Evolutionary conservation across 2,888 invertebrate species (phyloP).

Genomic region (Sarcophaga variegata): DNA sequence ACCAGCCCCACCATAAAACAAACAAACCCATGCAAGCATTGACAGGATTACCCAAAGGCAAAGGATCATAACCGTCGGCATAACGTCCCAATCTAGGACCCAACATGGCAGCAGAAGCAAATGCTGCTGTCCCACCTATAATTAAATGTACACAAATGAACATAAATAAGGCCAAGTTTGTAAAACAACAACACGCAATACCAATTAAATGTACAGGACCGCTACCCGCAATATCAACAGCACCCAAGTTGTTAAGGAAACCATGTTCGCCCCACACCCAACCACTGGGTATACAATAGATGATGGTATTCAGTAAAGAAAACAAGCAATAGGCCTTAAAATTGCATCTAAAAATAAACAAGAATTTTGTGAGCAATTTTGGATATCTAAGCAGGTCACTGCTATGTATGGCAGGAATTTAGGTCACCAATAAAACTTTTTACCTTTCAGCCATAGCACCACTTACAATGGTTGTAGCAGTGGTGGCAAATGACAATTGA

Average conservation of each 20-base stretch:
- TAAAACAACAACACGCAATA: constrained; percentile 50
- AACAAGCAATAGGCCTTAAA: constrained; percentile 96
- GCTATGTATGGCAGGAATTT: neutral
- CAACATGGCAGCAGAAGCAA: constrained; percentile 94
- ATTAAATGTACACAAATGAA: constrained; percentile 28
- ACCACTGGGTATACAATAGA: constrained; percentile 96
- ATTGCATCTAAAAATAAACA: constrained; percentile 85
- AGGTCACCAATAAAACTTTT: neutral
- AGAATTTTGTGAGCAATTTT: neutral
- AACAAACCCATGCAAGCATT: constrained; percentile 96
- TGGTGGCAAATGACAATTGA: constrained; percentile 93
- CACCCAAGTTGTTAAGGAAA: constrained; percentile 91
- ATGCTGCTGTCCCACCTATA: constrained; percentile 87
- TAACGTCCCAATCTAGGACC: constrained; percentile 94
- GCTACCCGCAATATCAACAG: constrained; percentile 95
- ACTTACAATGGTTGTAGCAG: constrained; percentile 94
- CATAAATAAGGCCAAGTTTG: constrained; percentile 23
- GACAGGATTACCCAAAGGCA: constrained; percentile 93
- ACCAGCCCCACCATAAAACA: constrained; percentile 98
- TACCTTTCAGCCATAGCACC: constrained; percentile 97
- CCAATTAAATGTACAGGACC: constrained; percentile 95
- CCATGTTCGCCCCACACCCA: constrained; percentile 97
- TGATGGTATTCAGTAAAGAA: constrained; percentile 92
- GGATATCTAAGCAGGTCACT: neutral
- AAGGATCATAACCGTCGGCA: constrained; percentile 87